Conservation (phyloP, 1,140 invertebrate species). For the Antheraea mylitta region DNA sequence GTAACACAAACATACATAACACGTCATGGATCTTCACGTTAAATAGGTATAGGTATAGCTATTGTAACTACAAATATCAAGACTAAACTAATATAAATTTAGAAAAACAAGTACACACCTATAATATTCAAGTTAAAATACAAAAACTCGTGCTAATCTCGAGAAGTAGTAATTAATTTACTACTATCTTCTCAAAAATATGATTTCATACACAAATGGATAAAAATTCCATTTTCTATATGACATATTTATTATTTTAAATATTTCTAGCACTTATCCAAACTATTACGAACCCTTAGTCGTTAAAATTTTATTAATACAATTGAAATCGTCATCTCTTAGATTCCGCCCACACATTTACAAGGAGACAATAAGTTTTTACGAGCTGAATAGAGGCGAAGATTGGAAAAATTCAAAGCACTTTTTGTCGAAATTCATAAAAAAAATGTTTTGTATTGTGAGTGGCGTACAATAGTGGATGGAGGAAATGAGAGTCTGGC, state of each 20-base stretch:
- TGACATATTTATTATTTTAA: background rate
- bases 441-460: conserved; percentile 77
- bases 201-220: too few relatives aligned
- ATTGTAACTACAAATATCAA: too few relatives aligned
- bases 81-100: too few relatives aligned
- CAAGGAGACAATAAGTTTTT: conserved; percentile 67
- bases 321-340: conserved; percentile 19
- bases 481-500: conserved; percentile 74
- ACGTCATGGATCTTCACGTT: too few relatives aligned
- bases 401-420: conserved; percentile 77
- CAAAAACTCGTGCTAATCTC: too few relatives aligned
- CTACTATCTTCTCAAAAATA: too few relatives aligned
- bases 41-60: too few relatives aligned
- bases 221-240: too few relatives aligned
- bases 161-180: too few relatives aligned
- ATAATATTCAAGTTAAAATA: too few relatives aligned
- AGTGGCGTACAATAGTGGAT: conserved; percentile 70
- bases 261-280: background rate
- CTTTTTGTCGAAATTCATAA: conserved; percentile 75
- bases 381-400: conserved; percentile 71
- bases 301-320: conserved; percentile 44
- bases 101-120: too few relatives aligned
- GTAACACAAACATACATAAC: too few relatives aligned
- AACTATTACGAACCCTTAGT: background rate
- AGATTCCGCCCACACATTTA: conserved; percentile 41